Base-by-base conservation (phyloP, 2,113 vertebrate genomes). In the Sceloporus tristichus region DNA sequence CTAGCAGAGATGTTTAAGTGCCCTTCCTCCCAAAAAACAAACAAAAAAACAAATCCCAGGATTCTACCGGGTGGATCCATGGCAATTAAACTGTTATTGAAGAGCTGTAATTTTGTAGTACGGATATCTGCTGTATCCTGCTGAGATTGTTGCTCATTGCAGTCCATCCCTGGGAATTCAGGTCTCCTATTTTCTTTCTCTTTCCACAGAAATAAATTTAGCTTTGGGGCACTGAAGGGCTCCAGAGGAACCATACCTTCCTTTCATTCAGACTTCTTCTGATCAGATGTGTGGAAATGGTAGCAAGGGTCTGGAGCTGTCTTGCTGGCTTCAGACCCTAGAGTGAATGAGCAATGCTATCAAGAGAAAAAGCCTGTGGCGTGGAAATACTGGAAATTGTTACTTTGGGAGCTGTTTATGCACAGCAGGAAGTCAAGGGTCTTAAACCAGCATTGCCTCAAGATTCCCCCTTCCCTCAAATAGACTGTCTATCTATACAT, bases 381-480 rank as follows among this genome's bases (percentile, higher is more conserved):
- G 19, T 87, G 54, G 86, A 48, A 48, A 48, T 48, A 48, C 5
- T 48, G 48, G 48, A 82, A 87, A 75, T 29, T 18, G 21, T 71
- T 82, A 10, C 56, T 66, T 87, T 87, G 79, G 70, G 18, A 87
- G 40, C 70, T 87, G 71, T 82, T 87, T 87, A 82, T 82, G 56
- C 79, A 66, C 79, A 87, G 56, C 70, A 82, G 86, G 79, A 70
- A 82, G 29, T 40, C 40, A 48, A 38, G 38, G 11, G 38, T 40
- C 70, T 82, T n/a, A 75, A 87, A 76, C 54, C 53, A 79, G 13
- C 76, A 79, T 42, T 40, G 10, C 40, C 83, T 85, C 21, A 75
- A 62, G 16, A 11, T 34, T 8, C 21, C 18, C 11, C 10, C 5
- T 19, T 23, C 56, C 71, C 13, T 29, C 34, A 18, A 75, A 70